These are phyloP conservation scores for Scaptomyza flava DNA, from an alignment of 2,888 invertebrate species.

Conservation along the genomic window DNA sequence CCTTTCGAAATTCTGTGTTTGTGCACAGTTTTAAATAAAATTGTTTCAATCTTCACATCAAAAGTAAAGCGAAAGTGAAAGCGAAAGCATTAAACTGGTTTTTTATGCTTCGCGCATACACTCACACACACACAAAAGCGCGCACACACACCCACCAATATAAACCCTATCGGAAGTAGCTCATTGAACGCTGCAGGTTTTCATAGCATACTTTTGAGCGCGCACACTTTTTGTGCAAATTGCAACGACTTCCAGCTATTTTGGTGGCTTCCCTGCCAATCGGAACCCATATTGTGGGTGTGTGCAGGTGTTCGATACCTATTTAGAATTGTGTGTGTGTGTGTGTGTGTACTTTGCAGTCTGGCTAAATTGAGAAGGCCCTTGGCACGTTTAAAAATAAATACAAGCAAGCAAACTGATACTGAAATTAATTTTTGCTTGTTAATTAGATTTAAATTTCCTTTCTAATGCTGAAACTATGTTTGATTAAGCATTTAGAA, in stretches of 20 bases:
- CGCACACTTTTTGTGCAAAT: conserved; percentile 31
- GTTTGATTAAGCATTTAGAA: neutral
- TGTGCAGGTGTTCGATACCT: conserved; percentile 13
- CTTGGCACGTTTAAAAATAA: conserved; percentile 65
- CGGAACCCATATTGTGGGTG: neutral
- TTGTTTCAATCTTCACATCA: conserved; percentile 8
- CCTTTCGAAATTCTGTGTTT: conserved; percentile 26
- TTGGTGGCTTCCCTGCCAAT: conserved; percentile 27
- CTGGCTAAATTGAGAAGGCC: conserved; percentile 37
- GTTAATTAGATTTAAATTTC: neutral
- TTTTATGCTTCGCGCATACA: neutral
- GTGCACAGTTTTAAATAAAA: conserved; percentile 45
- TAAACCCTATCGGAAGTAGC: conserved; percentile 2
- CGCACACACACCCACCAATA: neutral
- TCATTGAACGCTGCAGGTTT: conserved; percentile 24
- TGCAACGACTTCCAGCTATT: conserved; percentile 47
- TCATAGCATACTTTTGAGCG: conserved; percentile 53
- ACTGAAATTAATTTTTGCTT: conserved; percentile 32
- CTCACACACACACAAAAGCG: neutral
- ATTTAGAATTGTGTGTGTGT: conserved; percentile 1
- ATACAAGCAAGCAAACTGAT: conserved; percentile 32
- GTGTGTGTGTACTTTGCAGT: conserved; percentile 25
- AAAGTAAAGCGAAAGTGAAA: conserved; percentile 27
- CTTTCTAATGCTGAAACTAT: neutral
- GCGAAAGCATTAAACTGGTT: conserved; percentile 38